phyloP scores from a whole-genome alignment of 2,113 vertebrate species.

The Psettodes erumei region DNA sequence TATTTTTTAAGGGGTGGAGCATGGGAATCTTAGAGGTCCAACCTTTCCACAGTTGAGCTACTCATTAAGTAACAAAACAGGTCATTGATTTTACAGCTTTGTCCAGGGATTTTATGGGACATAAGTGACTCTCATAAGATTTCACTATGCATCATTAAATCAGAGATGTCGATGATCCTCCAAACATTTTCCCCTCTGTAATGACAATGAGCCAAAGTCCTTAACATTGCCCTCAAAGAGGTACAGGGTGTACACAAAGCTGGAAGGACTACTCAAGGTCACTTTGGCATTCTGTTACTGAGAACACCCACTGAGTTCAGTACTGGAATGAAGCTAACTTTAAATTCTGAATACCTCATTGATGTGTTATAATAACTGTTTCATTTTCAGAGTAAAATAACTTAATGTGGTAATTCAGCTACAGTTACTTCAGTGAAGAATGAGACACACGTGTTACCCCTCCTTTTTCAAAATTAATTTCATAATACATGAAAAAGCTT shows the following conservation, averaged over 20 bases:
- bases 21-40: slow-evolving; percentile 65
- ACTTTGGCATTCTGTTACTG: background rate
- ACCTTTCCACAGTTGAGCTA: slow-evolving; percentile 79
- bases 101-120: slow-evolving; percentile 83
- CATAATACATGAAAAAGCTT: slow-evolving; percentile 81
- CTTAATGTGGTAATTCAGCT: slow-evolving; percentile 33
- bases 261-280: slow-evolving; percentile 66
- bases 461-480: slow-evolving; percentile 69
- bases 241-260: slow-evolving; percentile 46
- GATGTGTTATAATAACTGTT: slow-evolving; percentile 17
- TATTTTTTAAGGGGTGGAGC: slow-evolving; percentile 51
- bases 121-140: slow-evolving; percentile 86
- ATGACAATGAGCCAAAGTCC: slow-evolving; percentile 78
- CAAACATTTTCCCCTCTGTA: slow-evolving; percentile 80
- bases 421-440: slow-evolving; percentile 30
- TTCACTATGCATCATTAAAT: slow-evolving; percentile 86
- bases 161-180: slow-evolving; percentile 82
- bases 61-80: slow-evolving; percentile 85
- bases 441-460: slow-evolving; percentile 17
- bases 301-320: background rate
- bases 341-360: slow-evolving; percentile 3
- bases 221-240: slow-evolving; percentile 71
- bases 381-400: slow-evolving; percentile 15
- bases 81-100: slow-evolving; percentile 85
- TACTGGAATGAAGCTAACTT: background rate